Evolutionary conservation across 2,888 invertebrate species (phyloP), one percentile per base, ranked within the genome.

Genomic region (Pseudococcus longispinus): DNA sequence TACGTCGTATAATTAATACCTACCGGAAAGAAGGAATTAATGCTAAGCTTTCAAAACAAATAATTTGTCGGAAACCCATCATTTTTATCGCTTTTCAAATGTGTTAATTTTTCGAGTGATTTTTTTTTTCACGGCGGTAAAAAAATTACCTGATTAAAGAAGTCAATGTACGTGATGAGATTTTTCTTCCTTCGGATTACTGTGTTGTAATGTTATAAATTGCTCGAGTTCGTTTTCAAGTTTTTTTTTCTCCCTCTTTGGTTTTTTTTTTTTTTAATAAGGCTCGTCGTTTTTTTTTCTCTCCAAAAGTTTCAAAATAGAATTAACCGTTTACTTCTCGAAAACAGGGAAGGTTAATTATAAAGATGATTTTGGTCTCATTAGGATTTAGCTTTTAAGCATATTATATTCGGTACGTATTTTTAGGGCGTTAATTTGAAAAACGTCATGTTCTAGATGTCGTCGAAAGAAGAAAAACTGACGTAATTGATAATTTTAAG

Each of bases 351-450:
- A 60, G 44, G 60, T 60, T 60, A 60, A 60, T 60, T 60, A 60
- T 23, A 20, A 60, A 65, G 26, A 65, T 65, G 65, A 26, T 65
- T 65, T 65, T 65, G 65, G 26, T 65, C 26, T 26, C 26, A 65
- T 65, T 26, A 65, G 26, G 65, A 65, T 65, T 65, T 26, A 26
- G 26, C 65, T 65, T 65, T 26, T 23, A 65, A 65, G 65, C 5
- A 65, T 65, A 65, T 65, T 65, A 65, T 65, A 11, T n/a, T 46
- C 46, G 46, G 51, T 51, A 51, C 51, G 65, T 65, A 65, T 65
- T 65, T 65, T 65, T 13, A 51, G 6, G 23, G 11, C 15, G 23
- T 65, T 65, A 26, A 65, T 51, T 65, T 65, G 26, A 65, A 65
- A 65, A 65, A 26, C 4, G 26, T 2, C 65, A 65, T 20, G 26